phyloP scores from a whole-genome alignment of 2,113 vertebrate genomes.

The Sula dactylatra region DNA sequence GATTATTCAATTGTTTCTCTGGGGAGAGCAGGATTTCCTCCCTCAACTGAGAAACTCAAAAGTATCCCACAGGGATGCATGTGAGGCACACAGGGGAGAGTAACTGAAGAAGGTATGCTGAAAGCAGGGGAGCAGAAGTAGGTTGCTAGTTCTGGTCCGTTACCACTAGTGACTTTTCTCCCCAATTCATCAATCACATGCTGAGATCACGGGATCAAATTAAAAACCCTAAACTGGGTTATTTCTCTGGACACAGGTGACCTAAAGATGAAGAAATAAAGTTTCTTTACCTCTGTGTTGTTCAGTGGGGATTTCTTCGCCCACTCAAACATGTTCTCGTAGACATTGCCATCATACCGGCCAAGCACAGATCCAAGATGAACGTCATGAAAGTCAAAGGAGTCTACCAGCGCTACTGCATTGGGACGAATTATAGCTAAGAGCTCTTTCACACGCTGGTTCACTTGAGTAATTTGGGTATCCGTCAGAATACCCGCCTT shows the following conservation, averaged over 20 bases:
- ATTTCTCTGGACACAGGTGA: neutral
- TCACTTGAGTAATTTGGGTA: slow-evolving; percentile 82
- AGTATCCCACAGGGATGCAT: neutral
- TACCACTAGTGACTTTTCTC: neutral
- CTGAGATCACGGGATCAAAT: neutral
- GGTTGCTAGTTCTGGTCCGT: neutral
- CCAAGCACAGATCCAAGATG: slow-evolving; percentile 89
- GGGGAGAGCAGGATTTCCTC: neutral
- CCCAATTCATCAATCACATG: neutral
- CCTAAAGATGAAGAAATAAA: neutral
- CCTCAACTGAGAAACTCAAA: neutral
- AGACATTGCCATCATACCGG: slow-evolving; percentile 94
- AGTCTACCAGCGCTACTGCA: slow-evolving; percentile 88
- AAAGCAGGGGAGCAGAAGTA: neutral
- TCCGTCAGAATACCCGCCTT: slow-evolving; percentile 85
- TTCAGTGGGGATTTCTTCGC: slow-evolving; percentile 91
- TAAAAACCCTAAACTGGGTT: neutral
- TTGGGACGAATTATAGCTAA: slow-evolving; percentile 84
- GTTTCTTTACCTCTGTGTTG: slow-evolving; percentile 81
- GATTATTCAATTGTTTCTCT: neutral
- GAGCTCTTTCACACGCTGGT: slow-evolving; percentile 83
- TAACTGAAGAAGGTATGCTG: neutral
- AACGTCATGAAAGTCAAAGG: slow-evolving; percentile 86
- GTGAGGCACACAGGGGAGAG: neutral
- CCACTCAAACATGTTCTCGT: slow-evolving; percentile 96